Evolutionary conservation across 2,113 vertebrate genomes (phyloP), one percentile per base, ranked within the genome.

Genomic region (Catharus minimus): DNA sequence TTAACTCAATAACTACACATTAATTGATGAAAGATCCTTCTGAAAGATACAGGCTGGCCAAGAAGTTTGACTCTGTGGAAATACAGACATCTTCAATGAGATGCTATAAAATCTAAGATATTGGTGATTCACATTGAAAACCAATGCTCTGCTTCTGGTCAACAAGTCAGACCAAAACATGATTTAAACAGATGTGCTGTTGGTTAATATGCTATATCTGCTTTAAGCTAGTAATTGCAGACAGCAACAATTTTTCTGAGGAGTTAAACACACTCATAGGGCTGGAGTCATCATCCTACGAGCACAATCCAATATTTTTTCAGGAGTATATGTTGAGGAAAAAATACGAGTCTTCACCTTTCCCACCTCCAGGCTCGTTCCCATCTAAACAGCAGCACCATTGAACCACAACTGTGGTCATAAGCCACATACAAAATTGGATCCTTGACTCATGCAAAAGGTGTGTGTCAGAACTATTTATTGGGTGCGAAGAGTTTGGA

Each of bases 401-500:
- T 2, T 0, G 0, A 60, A 27, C 3, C 36, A 36, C 10, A 9
- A 65, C 36, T 10, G 2, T 28, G 27, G 13, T 58, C 47, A 74
- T 49, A 71, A 88, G 52, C 9, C 6, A 27, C 21, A 16, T 22
- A n/a, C 4, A 73, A 49, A 93, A 87, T 1, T 11, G 28, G 23
- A 73, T 64, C 15, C 24, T 1, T 53, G 10, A 7, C 24, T 21
- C 10, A 53, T 74, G 77, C 22, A 53, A 32, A 85, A 67, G 18
- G 5, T 50, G 36, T 3, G 9, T 47, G 3, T 2, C 4, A 75
- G 27, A 12, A 30, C 12, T 53, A 16, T 53, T 60, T 76, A n/a
- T 55, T 33, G 3, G 3, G 5, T 65, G 21, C 21, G 9, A 60
- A 58, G n/a, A 41, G 6, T 46, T 82, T 21, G 57, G 32, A 82